These are phyloP conservation scores for Collichthys lucidus DNA, from an alignment of 2,113 vertebrate species.

Conservation along the genomic window DNA sequence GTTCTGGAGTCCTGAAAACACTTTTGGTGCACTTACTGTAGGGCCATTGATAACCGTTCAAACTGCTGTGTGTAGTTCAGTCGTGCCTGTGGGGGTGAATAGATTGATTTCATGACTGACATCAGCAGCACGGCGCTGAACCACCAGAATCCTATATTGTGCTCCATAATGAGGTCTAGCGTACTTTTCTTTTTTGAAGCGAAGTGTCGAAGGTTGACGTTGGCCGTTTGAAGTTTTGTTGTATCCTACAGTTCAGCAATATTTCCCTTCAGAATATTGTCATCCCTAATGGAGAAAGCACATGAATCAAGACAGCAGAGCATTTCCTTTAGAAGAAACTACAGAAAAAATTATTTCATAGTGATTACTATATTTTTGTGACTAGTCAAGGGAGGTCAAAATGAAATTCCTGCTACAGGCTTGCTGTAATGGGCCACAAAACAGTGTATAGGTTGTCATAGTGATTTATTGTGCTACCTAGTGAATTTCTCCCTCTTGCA, in stretches of 20 bases:
- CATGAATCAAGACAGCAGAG: background rate
- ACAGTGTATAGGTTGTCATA: constrained; percentile 37
- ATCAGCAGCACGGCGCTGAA: background rate
- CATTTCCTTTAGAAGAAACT: constrained; percentile 3
- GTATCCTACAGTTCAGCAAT: background rate
- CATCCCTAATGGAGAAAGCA: background rate
- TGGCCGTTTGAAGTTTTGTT: background rate
- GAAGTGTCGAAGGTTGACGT: background rate
- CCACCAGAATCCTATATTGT: background rate
- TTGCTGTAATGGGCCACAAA: constrained; percentile 51
- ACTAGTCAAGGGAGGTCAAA: constrained; percentile 44
- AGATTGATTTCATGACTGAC: background rate
- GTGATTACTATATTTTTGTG: constrained; percentile 41
- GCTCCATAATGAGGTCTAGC: background rate
- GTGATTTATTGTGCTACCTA: constrained; percentile 55
- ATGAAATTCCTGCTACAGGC: constrained; percentile 47
- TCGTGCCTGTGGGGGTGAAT: background rate
- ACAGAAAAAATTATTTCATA: constrained; percentile 28
- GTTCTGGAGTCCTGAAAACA: background rate
- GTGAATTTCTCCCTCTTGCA: background rate
- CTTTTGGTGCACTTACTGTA: background rate
- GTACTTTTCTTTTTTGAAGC: background rate
- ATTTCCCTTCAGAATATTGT: background rate
- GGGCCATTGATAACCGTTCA: background rate
- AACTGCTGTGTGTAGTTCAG: background rate